phyloP scores from a whole-genome alignment of 2,797 vertebrate species.

The Cossypha dichroa region DNA sequence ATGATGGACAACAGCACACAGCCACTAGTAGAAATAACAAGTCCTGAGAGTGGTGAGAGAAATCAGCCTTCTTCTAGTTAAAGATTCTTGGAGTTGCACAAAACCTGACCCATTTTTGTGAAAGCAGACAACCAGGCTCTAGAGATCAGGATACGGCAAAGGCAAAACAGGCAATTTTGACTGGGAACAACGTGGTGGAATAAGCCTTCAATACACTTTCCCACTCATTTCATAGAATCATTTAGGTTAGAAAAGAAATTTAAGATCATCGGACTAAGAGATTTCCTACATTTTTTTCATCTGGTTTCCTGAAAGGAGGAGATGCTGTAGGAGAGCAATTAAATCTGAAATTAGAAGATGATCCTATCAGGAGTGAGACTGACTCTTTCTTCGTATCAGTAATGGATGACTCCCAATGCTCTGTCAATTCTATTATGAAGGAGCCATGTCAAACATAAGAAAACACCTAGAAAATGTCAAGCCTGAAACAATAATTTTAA shows the following conservation, averaged over 20 bases:
- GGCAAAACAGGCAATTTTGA: not conserved
- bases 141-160: not conserved
- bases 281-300: not conserved
- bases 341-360: not conserved
- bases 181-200: not conserved
- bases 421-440: not conserved
- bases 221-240: not conserved
- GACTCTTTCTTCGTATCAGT: not conserved
- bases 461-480: not conserved
- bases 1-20: not conserved
- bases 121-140: not conserved
- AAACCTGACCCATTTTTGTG: not conserved
- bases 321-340: not conserved
- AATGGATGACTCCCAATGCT: not conserved
- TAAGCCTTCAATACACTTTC: not conserved
- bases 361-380: not conserved
- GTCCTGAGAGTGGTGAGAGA: not conserved
- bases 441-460: not conserved
- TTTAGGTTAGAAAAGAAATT: not conserved
- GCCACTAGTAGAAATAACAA: not conserved
- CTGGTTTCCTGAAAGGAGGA: not conserved
- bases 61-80: not conserved
- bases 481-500: not conserved
- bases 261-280: not conserved
- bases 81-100: not conserved